Evolutionary conservation across 2,888 invertebrate species (phyloP), one percentile per base, ranked within the genome.

Genomic region (Busseola fusca): DNA sequence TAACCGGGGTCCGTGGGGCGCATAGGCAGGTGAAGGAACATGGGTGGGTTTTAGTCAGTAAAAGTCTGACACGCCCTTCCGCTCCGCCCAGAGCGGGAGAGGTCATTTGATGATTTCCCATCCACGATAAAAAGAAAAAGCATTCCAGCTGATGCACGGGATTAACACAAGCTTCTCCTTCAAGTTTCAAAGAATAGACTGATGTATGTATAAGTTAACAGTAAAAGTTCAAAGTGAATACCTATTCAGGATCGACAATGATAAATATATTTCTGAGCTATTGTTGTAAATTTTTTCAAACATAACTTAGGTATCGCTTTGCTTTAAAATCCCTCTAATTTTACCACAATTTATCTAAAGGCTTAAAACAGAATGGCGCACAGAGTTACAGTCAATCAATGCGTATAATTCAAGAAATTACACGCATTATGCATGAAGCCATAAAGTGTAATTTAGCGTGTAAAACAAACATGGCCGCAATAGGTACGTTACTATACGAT

Each of bases 391-490:
- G 25, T 2, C 30, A 68, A 40, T 12, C 40, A 40, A n/a, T 10
- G 30, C 14, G 34, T 27, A 73, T 27, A 52, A 73, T 74, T 27
- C 58, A 74, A 18, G 27, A 37, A 66, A 75, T 66, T 66, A 52
- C 40, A 60, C 59, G 52, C 40, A 40, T 37, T 58, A 48, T 18
- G 18, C 34, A 10, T 18, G 21, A 45, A 62, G 34, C 18, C 37
- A 42, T 73, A 45, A 16, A 48, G 40, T 27, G 18, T 48, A 37
- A 50, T 59, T 54, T 18, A 63, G 40, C 57, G 54, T 66, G 72
- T 27, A 34, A 52, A 56, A 48, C 5, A 54, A 54, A 54, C 25
- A 16, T 12, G 56, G 14, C 18, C 25, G 48, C 45, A 57, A 56
- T 66, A 77, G 2, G 9, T 40, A 40, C 30, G 40, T 54, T 64